Evolutionary conservation across 2,113 vertebrate genomes (phyloP), one percentile per base, ranked within the genome.

Genomic region (Alouatta palliata): DNA sequence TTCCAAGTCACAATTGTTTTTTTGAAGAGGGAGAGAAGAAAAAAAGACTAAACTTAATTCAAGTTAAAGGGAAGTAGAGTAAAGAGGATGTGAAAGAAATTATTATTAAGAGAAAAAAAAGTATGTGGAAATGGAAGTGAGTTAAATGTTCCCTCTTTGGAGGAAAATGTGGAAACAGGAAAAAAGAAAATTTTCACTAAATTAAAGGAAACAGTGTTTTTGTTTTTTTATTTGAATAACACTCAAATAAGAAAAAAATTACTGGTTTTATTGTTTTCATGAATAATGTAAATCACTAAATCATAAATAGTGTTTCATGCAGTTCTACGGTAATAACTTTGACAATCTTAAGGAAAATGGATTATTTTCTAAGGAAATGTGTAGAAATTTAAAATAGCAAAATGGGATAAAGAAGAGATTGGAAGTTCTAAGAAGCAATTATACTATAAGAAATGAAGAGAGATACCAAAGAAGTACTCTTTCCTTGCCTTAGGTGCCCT

Each of bases 121-220:
- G 9, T 54, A 27, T 79, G 20, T 86, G 68, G 35, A 91, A 94
- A 71, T 3, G 37, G 4, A 61, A 20, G 19, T 93, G 83, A 96
- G n/a, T 85, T 76, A 95, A 98, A 27, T 52, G 2, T 93, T 80
- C 52, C 79, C 47, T 86, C 47, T 80, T 83, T 70, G 11, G 13
- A 20, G 8, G 3, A 43, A 95, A 97, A 91, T 89, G 79, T 81
- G 37, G 75, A 96, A 97, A 91, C 83, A 13, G 37, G n/a, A 13
- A 73, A 37, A n/a, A 89, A 70, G 54, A 71, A 91, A 64, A 17
- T 58, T 61, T 86, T 58, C 19, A 52, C 91, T 32, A 71, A 81
- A 19, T 64, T 87, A 68, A 94, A 95, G 54, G 27, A 52, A 92
- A 73, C 66, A 47, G 4, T n/a, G 85, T 94, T 95, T 91, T 75